A percentile compares a stretch with the other conserved stretches of the same genome.
These are phyloP conservation scores for Sterrhoptilus dennistouni DNA, from an alignment of 2,113 vertebrate species.

Conservation along the genomic window DNA sequence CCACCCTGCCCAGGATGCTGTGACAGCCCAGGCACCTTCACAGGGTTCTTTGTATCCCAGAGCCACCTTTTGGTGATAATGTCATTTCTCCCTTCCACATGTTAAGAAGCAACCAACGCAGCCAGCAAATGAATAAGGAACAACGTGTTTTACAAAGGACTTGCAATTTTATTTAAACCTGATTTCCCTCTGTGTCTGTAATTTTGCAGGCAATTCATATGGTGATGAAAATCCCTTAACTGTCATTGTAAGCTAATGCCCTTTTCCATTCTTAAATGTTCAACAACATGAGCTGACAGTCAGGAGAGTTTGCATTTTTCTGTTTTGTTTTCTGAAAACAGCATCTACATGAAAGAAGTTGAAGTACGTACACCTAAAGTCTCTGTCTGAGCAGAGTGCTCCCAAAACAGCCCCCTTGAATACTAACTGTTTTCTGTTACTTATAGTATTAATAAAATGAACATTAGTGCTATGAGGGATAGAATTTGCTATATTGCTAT, in stretches of 20 bases:
- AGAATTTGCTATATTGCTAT: not conserved
- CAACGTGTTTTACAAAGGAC: not conserved
- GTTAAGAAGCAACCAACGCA: not conserved
- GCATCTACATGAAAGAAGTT: not conserved
- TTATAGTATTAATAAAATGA: not conserved
- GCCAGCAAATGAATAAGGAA: not conserved
- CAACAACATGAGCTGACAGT: not conserved
- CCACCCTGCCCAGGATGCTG: not conserved
- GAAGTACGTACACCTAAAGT: not conserved
- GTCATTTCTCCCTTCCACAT: not conserved
- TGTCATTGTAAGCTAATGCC: not conserved
- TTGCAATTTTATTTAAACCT: not conserved
- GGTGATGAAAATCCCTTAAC: not conserved
- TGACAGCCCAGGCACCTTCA: accelerated
- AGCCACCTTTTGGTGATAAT: not conserved
- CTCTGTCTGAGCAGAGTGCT: not conserved
- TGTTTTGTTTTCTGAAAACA: not conserved
- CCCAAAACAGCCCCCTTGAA: not conserved
- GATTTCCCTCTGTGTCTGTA: not conserved
- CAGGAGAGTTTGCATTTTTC: not conserved
- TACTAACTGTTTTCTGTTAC: not conserved
- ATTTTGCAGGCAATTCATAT: not conserved
- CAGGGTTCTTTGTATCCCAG: not conserved
- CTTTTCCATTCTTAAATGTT: not conserved
- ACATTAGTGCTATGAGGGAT: not conserved